Base-by-base conservation (phyloP, 2,888 invertebrate species). In the Luperina nickerlii region DNA sequence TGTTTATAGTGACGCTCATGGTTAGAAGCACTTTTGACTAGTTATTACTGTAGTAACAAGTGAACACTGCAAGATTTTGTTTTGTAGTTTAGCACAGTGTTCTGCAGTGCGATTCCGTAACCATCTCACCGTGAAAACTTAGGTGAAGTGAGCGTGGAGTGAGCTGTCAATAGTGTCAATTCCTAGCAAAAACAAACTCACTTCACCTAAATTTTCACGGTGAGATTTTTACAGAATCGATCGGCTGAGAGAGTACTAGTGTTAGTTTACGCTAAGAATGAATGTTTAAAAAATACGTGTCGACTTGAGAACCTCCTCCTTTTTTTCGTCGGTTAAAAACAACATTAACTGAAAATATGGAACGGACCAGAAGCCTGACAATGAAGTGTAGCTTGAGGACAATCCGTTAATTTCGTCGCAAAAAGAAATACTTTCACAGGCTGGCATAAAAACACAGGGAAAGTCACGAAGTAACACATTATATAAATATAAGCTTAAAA, bases 1-100 rank as follows among this genome's bases (percentile, higher is more conserved):
- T 77, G 60, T 68, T 71, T 71, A 57, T 60, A 48, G 76, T 42
- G 48, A 42, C 15, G 45, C 42, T 76, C 24, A 45, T 54, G 27
- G 27, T n/a, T 0, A 24, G 18, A 18, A 57, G 13, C 5, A 13
- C 0, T 24, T 80, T 68, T 63, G 38, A 51, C 66, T 51, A 20
- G 15, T 57, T 38, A 27, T 15, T 73, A 51, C 38, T n/a, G 3
- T 11, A 27, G 20, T 11, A 11, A n/a, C 11, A 20, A 20, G 51
- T 51, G 5, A 11, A 60, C 20, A 5, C 32, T 63, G n/a, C 27
- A 7, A 13, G 8, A n/a, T 63, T 62, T 63, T 13, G 6, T 32
- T 32, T 32, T 51, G 8, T 32, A 1, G 6, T 42, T 45, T 8
- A 48, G 48, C 11, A n/a, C n/a, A 54, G 20, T 54, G 6, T 51